Conservation (phyloP, 2,888 invertebrate genomes). For the Clunio marinus region DNA sequence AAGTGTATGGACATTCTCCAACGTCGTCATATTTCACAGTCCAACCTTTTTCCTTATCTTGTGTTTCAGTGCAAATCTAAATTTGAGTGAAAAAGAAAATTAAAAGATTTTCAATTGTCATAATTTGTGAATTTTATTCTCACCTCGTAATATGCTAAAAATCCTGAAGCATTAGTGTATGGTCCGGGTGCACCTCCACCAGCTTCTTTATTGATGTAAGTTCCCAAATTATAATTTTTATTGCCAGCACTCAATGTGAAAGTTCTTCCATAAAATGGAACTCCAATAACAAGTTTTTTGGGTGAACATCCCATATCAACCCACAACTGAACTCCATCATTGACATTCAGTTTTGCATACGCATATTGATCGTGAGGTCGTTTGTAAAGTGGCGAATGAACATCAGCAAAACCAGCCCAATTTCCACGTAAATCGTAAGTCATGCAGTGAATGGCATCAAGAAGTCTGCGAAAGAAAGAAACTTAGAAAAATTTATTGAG, state of each 20-base stretch:
- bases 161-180: slow-evolving; percentile 81
- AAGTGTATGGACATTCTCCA: slow-evolving; percentile 80
- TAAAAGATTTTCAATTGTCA: background rate
- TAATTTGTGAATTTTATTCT: slow-evolving; percentile 41
- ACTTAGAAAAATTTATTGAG: background rate
- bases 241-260: slow-evolving; percentile 78
- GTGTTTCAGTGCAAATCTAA: slow-evolving; percentile 73
- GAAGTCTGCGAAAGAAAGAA: slow-evolving; percentile 53
- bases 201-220: slow-evolving; percentile 86
- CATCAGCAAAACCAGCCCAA: slow-evolving; percentile 88
- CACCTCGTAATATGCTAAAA: slow-evolving; percentile 82
- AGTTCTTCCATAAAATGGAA: slow-evolving; percentile 84
- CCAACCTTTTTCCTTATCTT: slow-evolving; percentile 69
- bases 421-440: slow-evolving; percentile 81
- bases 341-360: slow-evolving; percentile 85
- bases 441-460: slow-evolving; percentile 83
- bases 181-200: slow-evolving; percentile 82
- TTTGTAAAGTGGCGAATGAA: slow-evolving; percentile 80
- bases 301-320: slow-evolving; percentile 83
- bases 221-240: slow-evolving; percentile 76
- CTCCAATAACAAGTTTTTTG: slow-evolving; percentile 80
- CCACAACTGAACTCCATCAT: slow-evolving; percentile 83
- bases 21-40: slow-evolving; percentile 76
- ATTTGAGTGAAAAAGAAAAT: slow-evolving; percentile 34
- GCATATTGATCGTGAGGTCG: slow-evolving; percentile 85